These are phyloP conservation scores for Limnephilus auricula DNA, from an alignment of 2,888 invertebrate genomes.

Conservation along the genomic window DNA sequence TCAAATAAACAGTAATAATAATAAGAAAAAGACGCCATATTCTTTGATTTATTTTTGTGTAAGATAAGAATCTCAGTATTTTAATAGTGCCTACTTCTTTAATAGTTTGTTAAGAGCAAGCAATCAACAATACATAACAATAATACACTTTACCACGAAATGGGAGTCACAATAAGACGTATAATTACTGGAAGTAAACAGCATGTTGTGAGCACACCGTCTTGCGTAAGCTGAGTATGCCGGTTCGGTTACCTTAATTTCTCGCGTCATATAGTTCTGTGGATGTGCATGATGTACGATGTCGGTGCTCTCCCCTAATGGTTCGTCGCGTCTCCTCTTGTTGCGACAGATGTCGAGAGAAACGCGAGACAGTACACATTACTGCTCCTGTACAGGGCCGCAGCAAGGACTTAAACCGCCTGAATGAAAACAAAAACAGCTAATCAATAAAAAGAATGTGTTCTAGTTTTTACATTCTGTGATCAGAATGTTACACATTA, in stretches of 20 bases:
- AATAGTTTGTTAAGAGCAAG: background rate
- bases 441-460: background rate
- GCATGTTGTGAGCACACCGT: constrained; percentile 14
- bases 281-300: constrained; percentile 49
- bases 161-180: background rate
- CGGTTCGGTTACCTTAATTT: constrained; percentile 46
- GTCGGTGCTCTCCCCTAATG: constrained; percentile 47
- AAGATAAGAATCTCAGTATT: too few relatives aligned
- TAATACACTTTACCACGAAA: background rate
- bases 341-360: constrained; percentile 51
- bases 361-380: constrained; percentile 48
- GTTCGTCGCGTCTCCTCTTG: constrained; percentile 25
- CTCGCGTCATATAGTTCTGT: constrained; percentile 19
- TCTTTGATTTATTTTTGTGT: too few relatives aligned
- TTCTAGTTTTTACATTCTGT: too few relatives aligned
- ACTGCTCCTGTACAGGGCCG: background rate
- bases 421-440: background rate
- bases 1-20: background rate
- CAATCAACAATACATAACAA: background rate
- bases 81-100: too few relatives aligned
- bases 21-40: too few relatives aligned
- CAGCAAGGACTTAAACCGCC: background rate
- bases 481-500: too few relatives aligned
- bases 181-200: constrained; percentile 6
- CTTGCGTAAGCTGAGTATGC: background rate